Evolutionary conservation across 2,797 vertebrate species (phyloP), one percentile per base, ranked within the genome.

Genomic region (Decapterus maruadsi): DNA sequence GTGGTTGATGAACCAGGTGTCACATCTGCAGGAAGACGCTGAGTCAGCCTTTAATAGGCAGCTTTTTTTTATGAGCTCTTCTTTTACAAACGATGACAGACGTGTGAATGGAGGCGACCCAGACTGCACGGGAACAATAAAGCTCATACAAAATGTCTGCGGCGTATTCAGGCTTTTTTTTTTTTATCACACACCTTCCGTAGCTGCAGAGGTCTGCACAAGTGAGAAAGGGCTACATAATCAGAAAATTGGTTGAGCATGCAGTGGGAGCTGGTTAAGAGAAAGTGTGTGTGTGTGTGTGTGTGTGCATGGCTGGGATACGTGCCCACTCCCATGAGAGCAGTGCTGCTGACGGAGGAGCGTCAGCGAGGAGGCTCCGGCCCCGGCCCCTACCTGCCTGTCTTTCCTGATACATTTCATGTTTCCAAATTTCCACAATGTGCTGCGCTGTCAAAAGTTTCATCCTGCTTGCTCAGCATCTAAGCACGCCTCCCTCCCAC

Each of bases 1-100:
- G 74, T 2, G 14, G 83, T 38, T 63, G 84, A 74, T 70, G 81
- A 89, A 90, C 85, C 94, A 95, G 94, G 93, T 95, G 94, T 92
- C 87, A 86, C 89, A 86, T 90, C 93, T 93, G 67, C 81, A 86
- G 90, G 88, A 81, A 84, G 75, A 55, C 29, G 77, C 83, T 92
- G 91, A 93, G 79, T 94, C 94, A 93, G 73, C 40, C 77, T 78
- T 84, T 86, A 85, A 87, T 84, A 87, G 88, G n/a, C 66, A 55
- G 78, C 78, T 83, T 88, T 87, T 83, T 83, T 88, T 87, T 83
- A 82, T 79, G 79, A 71, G 69, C 63, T 75, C 50, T 55, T 72
- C 65, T 40, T 57, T 77, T 36, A 59, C 65, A 80, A 80, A 87
- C 17, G 74, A 84, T 80, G 71, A 88, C 75, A 78, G 85, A 78